Evolutionary conservation across 2,113 vertebrate species (phyloP), one percentile per base, ranked within the genome.

Genomic region (Podarcis raffonei): DNA sequence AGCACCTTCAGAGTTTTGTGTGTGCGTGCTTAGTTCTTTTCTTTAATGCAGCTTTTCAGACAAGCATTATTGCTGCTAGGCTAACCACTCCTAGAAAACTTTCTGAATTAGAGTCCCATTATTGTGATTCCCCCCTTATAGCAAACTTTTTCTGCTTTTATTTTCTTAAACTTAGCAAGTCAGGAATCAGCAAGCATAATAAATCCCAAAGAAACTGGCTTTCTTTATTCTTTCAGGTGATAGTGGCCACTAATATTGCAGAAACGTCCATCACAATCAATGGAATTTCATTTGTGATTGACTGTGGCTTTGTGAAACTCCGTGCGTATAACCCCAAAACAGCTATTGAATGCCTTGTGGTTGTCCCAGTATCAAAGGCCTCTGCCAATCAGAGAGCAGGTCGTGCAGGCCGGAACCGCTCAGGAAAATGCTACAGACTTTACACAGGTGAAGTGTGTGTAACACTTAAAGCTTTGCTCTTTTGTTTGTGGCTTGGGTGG

Each of bases 241-340:
- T 99, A 27, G 98, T 99, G 3, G 99, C 99, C 57, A 99, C 99
- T n/a, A 99, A 99, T 89, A 97, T 99, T 37, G 99, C 99, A 0
- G 99, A 99, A 96, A 99, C 99, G 2, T 99, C 99, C 87, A 98
- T 99, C 92, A 99, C 99, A 0, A 98, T 99, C 42, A 98, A 98
- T 0, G 98, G 99, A 3, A 91, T 99, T 0, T 93, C 98, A 0
- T 99, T 98, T 1, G 98, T 99, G 77, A 98, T 99, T 1, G 99
- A 99, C 94, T 99, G 99, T 82, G 99, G 99, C 2, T 99, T 99
- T 57, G 97, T 99, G 90, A 99, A 99, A 94, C 97, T 99, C 83
- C 96, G 98, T 0, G 99, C 98, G 82, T 99, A 99, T 89, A 99
- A 99, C 91, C 98, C 99, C 12, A 95, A 92, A 85, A 98, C 98